Percentiles rank a stretch among this genome's conserved stretches.
Conservation (phyloP, 1,140 invertebrate species). For the Drosophila kohkoa region DNA sequence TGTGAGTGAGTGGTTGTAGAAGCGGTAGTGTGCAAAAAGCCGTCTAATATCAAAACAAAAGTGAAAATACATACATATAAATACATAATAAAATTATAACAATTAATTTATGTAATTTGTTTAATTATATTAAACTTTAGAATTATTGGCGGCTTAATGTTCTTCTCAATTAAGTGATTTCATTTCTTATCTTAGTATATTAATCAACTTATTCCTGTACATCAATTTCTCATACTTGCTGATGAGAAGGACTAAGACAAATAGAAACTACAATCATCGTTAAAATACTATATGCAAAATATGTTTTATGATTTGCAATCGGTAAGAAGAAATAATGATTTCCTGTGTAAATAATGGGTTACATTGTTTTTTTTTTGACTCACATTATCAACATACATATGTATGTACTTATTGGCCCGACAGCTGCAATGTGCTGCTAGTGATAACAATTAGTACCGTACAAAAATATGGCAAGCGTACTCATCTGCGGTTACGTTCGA, state of each 20-base stretch:
- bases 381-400: too few relatives aligned
- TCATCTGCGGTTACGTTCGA: too few relatives aligned
- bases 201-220: background rate
- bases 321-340: constrained; percentile 46
- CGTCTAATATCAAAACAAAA: constrained; percentile 47
- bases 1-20: constrained; percentile 47
- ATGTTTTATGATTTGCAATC: constrained; percentile 69
- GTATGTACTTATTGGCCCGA: too few relatives aligned
- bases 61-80: constrained; percentile 17
- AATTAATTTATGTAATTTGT: constrained; percentile 25
- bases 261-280: constrained; percentile 12
- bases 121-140: constrained; percentile 16
- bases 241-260: background rate
- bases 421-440: too few relatives aligned
- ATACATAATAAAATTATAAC: constrained; percentile 11
- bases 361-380: background rate
- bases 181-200: constrained; percentile 17
- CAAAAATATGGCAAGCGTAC: too few relatives aligned
- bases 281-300: constrained; percentile 23
- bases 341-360: constrained; percentile 1
- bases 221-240: constrained; percentile 3
- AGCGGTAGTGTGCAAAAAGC: constrained; percentile 26
- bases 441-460: too few relatives aligned
- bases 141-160: constrained; percentile 11
- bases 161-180: constrained; percentile 27